These are phyloP conservation scores for Holothuria glaberrima DNA, from an alignment of 35 echinoderm and acorn worm genomes.

Conservation along the genomic window DNA sequence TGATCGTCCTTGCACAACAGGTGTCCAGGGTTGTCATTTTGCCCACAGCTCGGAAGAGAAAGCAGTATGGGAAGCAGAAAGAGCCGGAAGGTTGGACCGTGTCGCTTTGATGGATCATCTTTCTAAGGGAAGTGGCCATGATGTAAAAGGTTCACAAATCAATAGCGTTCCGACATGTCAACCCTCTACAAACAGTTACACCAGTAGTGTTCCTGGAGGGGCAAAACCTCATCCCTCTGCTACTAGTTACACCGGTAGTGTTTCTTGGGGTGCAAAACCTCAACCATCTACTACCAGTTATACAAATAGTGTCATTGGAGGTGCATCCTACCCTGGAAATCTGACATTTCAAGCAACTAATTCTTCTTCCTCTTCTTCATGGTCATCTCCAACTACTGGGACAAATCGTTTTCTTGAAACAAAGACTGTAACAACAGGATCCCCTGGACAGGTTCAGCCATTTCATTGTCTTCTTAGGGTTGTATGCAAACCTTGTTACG, in stretches of 20 bases:
- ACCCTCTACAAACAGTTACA: not conserved
- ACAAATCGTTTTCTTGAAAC: not conserved
- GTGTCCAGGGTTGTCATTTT: not conserved
- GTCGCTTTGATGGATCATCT: not conserved
- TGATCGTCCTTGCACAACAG: not conserved
- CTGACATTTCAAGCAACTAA: not conserved
- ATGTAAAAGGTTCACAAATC: not conserved
- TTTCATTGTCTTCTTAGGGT: not conserved
- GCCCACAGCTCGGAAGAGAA: slow-evolving; percentile 21
- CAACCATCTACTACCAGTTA: not conserved
- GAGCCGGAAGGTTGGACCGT: not conserved
- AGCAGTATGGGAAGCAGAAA: not conserved
- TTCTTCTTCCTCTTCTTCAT: not conserved
- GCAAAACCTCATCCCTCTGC: not conserved
- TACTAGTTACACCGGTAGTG: not conserved
- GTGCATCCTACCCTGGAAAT: too few relatives aligned
- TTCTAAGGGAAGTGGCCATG: too few relatives aligned
- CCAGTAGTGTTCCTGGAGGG: not conserved
- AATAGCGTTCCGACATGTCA: not conserved
- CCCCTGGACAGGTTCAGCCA: not conserved
- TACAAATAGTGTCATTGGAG: not conserved
- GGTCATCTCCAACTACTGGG: not conserved
- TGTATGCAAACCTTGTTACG: not conserved
- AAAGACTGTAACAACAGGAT: not conserved
- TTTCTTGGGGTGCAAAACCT: not conserved